Evolutionary conservation across 2,797 vertebrate genomes (phyloP).

Genomic region (Enteromius treurensis): DNA sequence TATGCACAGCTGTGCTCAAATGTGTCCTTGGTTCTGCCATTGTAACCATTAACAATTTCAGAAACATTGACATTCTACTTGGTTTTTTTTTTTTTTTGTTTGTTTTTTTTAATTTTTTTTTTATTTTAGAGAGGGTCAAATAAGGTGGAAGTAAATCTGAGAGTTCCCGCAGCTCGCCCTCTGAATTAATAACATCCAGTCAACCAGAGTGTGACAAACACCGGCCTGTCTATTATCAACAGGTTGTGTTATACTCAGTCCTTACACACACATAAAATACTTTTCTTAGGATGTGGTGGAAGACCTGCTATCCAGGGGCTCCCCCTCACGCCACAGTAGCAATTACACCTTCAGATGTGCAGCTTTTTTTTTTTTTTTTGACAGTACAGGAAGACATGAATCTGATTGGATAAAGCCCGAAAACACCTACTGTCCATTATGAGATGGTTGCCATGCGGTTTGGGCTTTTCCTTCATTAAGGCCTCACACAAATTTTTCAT

Average conservation of each 20-base stretch:
- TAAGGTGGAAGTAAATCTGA: slow-evolving; percentile 27
- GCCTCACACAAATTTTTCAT: not conserved
- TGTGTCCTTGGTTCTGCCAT: not conserved
- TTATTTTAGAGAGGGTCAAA: not conserved
- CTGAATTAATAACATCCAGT: slow-evolving; percentile 1
- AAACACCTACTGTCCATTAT: slow-evolving; percentile 51
- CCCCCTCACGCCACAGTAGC: slow-evolving; percentile 37
- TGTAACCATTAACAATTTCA: not conserved
- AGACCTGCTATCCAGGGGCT: slow-evolving; percentile 47
- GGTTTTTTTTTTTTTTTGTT: not conserved
- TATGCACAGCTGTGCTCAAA: not conserved
- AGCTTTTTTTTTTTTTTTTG: slow-evolving; percentile 19
- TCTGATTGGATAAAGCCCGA: slow-evolving; percentile 49
- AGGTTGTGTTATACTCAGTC: slow-evolving; percentile 29
- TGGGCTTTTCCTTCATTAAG: slow-evolving; percentile 49
- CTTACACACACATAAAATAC: slow-evolving; percentile 3
- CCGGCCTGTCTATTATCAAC: slow-evolving; percentile 40
- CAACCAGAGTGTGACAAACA: slow-evolving; percentile 15
- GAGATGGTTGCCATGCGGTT: slow-evolving; percentile 54
- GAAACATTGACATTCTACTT: not conserved
- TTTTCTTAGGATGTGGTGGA: slow-evolving; percentile 13
- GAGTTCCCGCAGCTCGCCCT: not conserved
- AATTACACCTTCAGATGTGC: slow-evolving; percentile 45
- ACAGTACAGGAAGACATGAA: slow-evolving; percentile 40
- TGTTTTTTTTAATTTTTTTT: too few relatives aligned